These are phyloP conservation scores for Seriola dumerili DNA, from an alignment of 2,113 vertebrate genomes.

Conservation along the genomic window DNA sequence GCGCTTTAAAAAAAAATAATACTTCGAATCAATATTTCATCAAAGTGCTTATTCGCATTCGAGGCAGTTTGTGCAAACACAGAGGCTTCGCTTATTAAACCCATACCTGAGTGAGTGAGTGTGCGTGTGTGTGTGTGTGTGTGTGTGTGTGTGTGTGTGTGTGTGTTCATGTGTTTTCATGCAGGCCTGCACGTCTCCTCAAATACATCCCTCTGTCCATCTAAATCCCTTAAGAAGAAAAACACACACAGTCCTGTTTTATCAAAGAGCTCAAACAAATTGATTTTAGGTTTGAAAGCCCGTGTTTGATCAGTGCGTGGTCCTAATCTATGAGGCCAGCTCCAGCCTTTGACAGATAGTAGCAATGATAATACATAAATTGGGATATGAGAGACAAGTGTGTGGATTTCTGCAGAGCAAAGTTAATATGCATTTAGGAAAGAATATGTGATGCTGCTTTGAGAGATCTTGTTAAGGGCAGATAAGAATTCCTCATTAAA, in stretches of 20 bases:
- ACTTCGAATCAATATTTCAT: conserved; percentile 42
- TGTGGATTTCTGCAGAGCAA: not conserved
- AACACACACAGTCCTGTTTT: conserved; percentile 48
- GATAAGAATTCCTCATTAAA: conserved; percentile 34
- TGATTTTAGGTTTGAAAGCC: conserved; percentile 63
- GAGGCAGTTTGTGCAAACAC: conserved; percentile 29
- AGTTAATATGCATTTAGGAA: conserved; percentile 35
- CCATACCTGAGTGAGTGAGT: conserved; percentile 32
- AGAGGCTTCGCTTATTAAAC: conserved; percentile 35
- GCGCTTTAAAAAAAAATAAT: conserved; percentile 8
- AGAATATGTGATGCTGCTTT: conserved; percentile 17
- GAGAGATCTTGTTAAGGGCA: conserved; percentile 30
- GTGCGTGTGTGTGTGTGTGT: not conserved
- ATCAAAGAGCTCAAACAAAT: conserved; percentile 66
- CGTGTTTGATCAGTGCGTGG: conserved; percentile 40
- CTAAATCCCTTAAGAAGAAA: conserved; percentile 51
- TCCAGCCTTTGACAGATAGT: not conserved
- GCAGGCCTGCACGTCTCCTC: conserved; percentile 15
- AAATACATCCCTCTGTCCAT: conserved; percentile 21
- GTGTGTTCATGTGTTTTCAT: not conserved
- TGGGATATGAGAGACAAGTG: not conserved
- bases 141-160: not conserved
- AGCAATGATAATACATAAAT: conserved; percentile 2
- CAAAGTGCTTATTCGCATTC: conserved; percentile 18
- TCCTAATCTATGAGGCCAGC: conserved; percentile 44